Percentiles rank a stretch among this genome's conserved stretches.
phyloP scores from a whole-genome alignment of 1,140 invertebrate genomes.

The Caerostris extrusa region DNA sequence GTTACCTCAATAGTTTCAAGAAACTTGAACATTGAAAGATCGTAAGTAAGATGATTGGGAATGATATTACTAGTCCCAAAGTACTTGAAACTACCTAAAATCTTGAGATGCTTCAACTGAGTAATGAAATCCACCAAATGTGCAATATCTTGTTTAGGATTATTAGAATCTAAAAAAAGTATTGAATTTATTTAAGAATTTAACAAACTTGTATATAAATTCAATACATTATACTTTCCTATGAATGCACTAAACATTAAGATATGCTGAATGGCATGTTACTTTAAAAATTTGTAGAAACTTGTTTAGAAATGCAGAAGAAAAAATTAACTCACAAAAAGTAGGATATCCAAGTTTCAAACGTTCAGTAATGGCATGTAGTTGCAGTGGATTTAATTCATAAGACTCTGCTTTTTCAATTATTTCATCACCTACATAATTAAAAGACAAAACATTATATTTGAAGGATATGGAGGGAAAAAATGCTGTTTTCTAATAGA shows the following conservation, averaged over 20 bases:
- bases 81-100: constrained; percentile 86
- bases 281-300: background rate
- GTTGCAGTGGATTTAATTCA: constrained; percentile 83
- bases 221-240: background rate
- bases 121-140: constrained; percentile 94
- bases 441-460: background rate
- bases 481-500: no score
- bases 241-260: background rate
- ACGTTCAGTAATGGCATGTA: constrained; percentile 93
- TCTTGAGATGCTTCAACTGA: constrained; percentile 86
- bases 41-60: constrained; percentile 89
- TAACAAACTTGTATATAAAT: background rate
- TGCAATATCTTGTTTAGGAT: constrained; percentile 90
- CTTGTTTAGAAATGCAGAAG: background rate
- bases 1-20: constrained; percentile 83
- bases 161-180: constrained; percentile 85
- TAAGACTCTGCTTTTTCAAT: constrained; percentile 75
- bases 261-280: background rate
- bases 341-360: constrained; percentile 92
- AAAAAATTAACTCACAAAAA: constrained; percentile 75
- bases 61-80: constrained; percentile 91
- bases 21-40: constrained; percentile 90
- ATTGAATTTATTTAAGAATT: background rate
- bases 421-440: constrained; percentile 85
- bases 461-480: no score